Base-by-base conservation (phyloP, 2,113 vertebrate species). In the Nothocercus nigrocapillus region DNA sequence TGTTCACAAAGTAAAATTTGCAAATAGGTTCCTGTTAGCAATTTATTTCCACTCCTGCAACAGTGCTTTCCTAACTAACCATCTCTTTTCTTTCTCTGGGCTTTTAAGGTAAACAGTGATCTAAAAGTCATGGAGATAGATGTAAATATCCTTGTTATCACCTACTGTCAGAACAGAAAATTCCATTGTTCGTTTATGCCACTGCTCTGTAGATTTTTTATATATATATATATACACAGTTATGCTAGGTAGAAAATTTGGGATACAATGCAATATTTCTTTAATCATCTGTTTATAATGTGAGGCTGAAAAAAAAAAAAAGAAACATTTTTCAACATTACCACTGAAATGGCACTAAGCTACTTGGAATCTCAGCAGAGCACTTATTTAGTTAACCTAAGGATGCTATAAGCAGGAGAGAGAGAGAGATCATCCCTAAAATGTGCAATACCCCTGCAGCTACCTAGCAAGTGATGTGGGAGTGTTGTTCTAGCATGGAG, bases 351-450 rank as follows among this genome's bases (percentile, higher is more conserved):
- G 34, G 32, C 22, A 34, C 16, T 51, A 49, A 10, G n/a, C 24
- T 51, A 70, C 67, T 15, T 49, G 13, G n/a, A 36, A 22, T 36
- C 14, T 36, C 34, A 13, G 22, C 45, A 45, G 19, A 67, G 20
- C 30, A 34, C 24, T 51, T 17, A 9, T 34, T 27, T 49, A 70
- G 16, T 34, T 69, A 49, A 27, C 13, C 7, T 82, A 49, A 74
- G 10, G 9, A 7, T 54, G 6, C 11, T 62, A 0, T 30, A 72
- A 54, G 1, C 1, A 1, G 18, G 56, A 42, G 25, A 56, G 11
- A 27, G 11, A 27, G 45, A 73, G 11, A 28, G 47, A 73, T 16
- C 6, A 36, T 28, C 14, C 28, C 28, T 69, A 28, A 34, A 85
- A 82, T 63, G n/a, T 79, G 56, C 18, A 82, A 54, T 7, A 6